Evolutionary conservation across 2,113 vertebrate genomes (phyloP).

Genomic region (Tyrannus savana): DNA sequence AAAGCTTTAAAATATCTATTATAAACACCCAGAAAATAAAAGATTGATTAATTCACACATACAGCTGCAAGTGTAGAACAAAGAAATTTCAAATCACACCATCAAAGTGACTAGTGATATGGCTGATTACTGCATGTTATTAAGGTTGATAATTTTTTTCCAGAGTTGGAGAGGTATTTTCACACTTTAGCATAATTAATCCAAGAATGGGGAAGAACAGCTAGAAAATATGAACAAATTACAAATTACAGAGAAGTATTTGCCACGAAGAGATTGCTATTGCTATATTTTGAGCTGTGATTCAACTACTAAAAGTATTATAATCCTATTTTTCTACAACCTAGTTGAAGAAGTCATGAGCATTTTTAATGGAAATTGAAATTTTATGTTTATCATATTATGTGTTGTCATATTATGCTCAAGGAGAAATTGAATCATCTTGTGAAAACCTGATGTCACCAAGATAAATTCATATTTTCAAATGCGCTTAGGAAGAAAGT

Average conservation of each 20-base stretch:
- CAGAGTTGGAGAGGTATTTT: not conserved
- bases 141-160: not conserved
- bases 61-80: not conserved
- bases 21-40: not conserved
- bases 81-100: not conserved
- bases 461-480: not conserved
- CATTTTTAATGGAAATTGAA: not conserved
- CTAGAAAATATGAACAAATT: not conserved
- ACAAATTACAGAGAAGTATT: not conserved
- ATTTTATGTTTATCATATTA: not conserved
- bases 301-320: not conserved
- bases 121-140: not conserved
- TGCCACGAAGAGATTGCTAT: not conserved
- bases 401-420: not conserved
- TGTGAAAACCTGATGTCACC: not conserved
- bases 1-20: not conserved
- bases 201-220: not conserved
- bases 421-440: not conserved
- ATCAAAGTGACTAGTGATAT: not conserved
- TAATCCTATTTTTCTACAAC: not conserved
- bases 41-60: not conserved
- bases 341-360: not conserved
- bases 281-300: not conserved
- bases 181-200: not conserved
- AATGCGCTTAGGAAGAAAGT: not conserved